These are phyloP conservation scores for Pogonognathellus flavescens DNA, from an alignment of 1,140 invertebrate genomes.

Conservation along the genomic window DNA sequence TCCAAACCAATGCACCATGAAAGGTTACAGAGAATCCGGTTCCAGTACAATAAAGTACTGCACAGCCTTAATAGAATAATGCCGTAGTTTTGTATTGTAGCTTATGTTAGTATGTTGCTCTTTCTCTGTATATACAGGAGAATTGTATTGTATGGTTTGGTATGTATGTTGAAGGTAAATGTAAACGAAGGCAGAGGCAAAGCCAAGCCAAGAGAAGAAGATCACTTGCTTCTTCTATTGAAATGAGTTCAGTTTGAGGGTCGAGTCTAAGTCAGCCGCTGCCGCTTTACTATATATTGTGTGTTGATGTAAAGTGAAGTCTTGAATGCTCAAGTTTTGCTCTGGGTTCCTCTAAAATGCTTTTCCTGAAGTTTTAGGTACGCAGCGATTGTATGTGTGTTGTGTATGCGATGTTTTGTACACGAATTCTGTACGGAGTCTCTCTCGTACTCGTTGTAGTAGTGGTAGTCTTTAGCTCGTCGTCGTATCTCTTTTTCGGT, in stretches of 20 bases:
- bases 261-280: constrained; percentile 10
- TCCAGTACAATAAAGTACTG: background rate
- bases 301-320: constrained; percentile 46
- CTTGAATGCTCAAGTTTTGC: constrained; percentile 29
- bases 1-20: constrained; percentile 14
- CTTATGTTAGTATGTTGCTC: background rate
- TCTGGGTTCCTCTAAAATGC: constrained; percentile 8
- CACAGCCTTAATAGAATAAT: background rate
- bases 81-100: background rate
- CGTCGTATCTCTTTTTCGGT: background rate
- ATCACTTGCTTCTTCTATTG: constrained; percentile 6
- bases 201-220: background rate
- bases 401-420: background rate
- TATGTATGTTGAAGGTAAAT: constrained; percentile 2
- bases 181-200: constrained; percentile 19
- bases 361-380: constrained; percentile 3
- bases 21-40: background rate
- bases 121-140: background rate
- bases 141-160: background rate
- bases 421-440: background rate
- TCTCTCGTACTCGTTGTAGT: background rate
- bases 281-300: constrained; percentile 25
- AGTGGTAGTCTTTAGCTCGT: background rate
- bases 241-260: constrained; percentile 9
- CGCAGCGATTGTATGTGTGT: background rate